Base-by-base conservation (phyloP, 2,113 vertebrate species). In the Trichomycterus rosablanca region DNA sequence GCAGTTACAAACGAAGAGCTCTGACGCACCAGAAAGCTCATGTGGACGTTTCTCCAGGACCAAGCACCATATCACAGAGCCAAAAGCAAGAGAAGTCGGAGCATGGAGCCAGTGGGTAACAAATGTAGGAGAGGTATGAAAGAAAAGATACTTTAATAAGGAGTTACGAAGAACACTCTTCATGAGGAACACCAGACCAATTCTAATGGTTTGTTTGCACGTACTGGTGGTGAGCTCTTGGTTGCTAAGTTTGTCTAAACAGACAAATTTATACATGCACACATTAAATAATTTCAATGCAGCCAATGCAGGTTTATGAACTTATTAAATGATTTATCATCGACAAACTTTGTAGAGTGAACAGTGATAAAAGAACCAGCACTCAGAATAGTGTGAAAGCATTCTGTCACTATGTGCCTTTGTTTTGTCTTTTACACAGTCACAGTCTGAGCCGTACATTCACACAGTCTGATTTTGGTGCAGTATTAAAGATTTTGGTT, bases 11-110 rank as follows among this genome's bases (percentile, higher is more conserved):
- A 1, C 74, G 82, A 10, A 75, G 78, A 18, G 53, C 72, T 54
- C 77, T 87, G 50, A 69, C 30, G 22, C 77, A 87, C 65, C 86
- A 88, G 79, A 80, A 22, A 48, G 74, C 76, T 0, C 84, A 81
- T 16, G 76, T 84, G 46, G 87, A 89, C 28, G 61, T 80, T 45
- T 87, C 87, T n/a, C 84, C 86, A 9, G 87, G 85, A 5, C 84
- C 86, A 5, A 68, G 63, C 11, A 78, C 72, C 68, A 64, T 56
- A 53, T 11, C 28, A 0, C 75, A 30, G 0, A 37, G 3, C 3
- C 30, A 11, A 24, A 63, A 58, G 11, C 22, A 50, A 24, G 70
- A 70, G 10, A 61, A 23, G 15, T 16, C 8, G 28, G 53, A 24
- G 7, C 19, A 9, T 19, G 7, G 9, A 8, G 15, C n/a, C 2